Percentiles rank a stretch among this genome's conserved stretches.
These are phyloP conservation scores for Kryphioiulus occultus DNA, from an alignment of 2,888 invertebrate genomes.

Conservation along the genomic window DNA sequence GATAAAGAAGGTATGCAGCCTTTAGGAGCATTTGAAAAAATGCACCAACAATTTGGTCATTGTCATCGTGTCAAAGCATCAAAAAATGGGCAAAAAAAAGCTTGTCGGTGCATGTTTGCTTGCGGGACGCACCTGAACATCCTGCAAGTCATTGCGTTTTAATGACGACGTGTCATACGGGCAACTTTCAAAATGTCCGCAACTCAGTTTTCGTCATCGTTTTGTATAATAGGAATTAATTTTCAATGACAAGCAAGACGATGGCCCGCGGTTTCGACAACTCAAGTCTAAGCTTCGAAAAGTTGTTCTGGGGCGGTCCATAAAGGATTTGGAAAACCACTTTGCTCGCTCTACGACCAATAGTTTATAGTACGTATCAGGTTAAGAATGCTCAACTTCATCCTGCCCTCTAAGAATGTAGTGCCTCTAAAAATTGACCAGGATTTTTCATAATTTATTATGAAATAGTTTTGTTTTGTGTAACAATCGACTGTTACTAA, in stretches of 20 bases:
- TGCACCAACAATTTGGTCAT: conserved; percentile 23
- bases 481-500: too few species aligned
- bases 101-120: conserved; percentile 37
- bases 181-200: conserved; percentile 23
- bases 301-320: not conserved
- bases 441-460: too few species aligned
- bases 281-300: not conserved
- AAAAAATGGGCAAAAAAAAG: not conserved
- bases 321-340: not conserved
- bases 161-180: conserved; percentile 37
- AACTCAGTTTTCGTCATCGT: conserved; percentile 16
- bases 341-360: not conserved
- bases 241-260: conserved; percentile 23
- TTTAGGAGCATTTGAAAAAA: not conserved
- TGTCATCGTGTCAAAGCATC: conserved; percentile 23
- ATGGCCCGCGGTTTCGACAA: conserved; percentile 1
- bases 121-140: conserved; percentile 22
- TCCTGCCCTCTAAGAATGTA: too few species aligned
- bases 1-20: not conserved
- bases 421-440: too few species aligned
- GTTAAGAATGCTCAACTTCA: too few species aligned
- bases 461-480: too few species aligned
- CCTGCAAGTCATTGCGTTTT: conserved; percentile 43
- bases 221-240: conserved; percentile 23
- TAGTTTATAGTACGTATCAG: too few species aligned